Conservation (phyloP, 2,888 invertebrate genomes). For the Lithophane socia region DNA sequence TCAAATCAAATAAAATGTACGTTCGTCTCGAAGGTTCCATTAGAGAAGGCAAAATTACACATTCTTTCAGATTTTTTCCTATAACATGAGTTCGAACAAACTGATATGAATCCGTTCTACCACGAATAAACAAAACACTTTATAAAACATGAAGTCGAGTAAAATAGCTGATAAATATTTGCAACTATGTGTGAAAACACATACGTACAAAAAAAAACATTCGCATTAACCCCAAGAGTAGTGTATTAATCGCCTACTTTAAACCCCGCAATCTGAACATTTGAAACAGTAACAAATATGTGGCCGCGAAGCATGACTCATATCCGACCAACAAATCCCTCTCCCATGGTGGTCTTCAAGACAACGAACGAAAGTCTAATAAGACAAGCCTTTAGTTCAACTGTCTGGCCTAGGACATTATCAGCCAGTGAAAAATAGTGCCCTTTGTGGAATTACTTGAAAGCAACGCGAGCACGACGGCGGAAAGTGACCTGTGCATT, state of each 20-base stretch:
- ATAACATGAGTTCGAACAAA: background rate
- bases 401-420: conserved; percentile 84
- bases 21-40: no score
- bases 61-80: no score
- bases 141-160: background rate
- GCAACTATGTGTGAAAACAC: background rate
- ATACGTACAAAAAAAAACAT: background rate
- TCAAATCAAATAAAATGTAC: background rate
- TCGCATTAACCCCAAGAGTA: conserved; percentile 32
- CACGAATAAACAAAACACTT: background rate
- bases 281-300: conserved; percentile 85
- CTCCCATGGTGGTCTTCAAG: conserved; percentile 83
- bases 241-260: conserved; percentile 29
- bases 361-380: conserved; percentile 83
- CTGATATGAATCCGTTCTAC: background rate
- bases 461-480: conserved; percentile 68
- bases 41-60: background rate
- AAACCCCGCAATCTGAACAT: conserved; percentile 70
- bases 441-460: conserved; percentile 80
- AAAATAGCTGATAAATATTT: background rate
- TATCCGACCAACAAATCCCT: conserved; percentile 80
- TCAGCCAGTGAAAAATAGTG: conserved; percentile 86
- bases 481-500: conserved; percentile 60
- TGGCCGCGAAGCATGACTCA: conserved; percentile 79
- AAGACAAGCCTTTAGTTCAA: conserved; percentile 85